Evolutionary conservation across 2,888 invertebrate genomes (phyloP), one percentile per base, ranked within the genome.

Genomic region (Lepidochrysops patricia): DNA sequence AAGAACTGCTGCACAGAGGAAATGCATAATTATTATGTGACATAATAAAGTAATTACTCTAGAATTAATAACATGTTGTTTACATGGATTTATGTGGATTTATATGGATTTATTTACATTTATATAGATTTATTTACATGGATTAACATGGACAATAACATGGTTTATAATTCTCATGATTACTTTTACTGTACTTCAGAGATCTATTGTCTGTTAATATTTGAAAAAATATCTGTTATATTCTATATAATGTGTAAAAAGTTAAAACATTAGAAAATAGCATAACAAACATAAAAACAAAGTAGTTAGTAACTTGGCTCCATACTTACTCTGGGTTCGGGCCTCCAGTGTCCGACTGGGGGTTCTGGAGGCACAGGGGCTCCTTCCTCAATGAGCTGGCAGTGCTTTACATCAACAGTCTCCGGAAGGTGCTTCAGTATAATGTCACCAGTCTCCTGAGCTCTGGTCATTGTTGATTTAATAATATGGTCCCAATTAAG

Each of bases 281-380:
- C n/a, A n/a, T n/a, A n/a, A n/a, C n/a, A n/a, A n/a, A n/a, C n/a
- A n/a, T n/a, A n/a, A n/a, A n/a, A n/a, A n/a, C n/a, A n/a, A n/a
- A n/a, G n/a, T n/a, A n/a, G n/a, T n/a, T n/a, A n/a, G n/a, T n/a
- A n/a, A n/a, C n/a, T n/a, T n/a, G n/a, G n/a, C n/a, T n/a, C n/a
- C n/a, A 27, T 35, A 60, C 80, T 80, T 89, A 90, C 88, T 77
- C 73, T 77, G 59, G 82, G 79, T 66, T 97, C 96, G 0, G 98
- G 96, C 72, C 91, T 93, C 97, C 98, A 98, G 72, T 94, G 92
- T 0, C 95, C 94, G 0, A 95, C 90, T 0, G 97, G 95, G 0
- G 99, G 99, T 72, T 98, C 98, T 0, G 98, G 98, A 0, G 96
- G 95, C 67, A 97, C 93, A 0, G 99, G 99, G 0, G 97, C 96